Percentiles rank a stretch among this genome's conserved stretches.
Evolutionary conservation across 2,113 vertebrate genomes (phyloP).

Genomic region (Tonatia bakeri): DNA sequence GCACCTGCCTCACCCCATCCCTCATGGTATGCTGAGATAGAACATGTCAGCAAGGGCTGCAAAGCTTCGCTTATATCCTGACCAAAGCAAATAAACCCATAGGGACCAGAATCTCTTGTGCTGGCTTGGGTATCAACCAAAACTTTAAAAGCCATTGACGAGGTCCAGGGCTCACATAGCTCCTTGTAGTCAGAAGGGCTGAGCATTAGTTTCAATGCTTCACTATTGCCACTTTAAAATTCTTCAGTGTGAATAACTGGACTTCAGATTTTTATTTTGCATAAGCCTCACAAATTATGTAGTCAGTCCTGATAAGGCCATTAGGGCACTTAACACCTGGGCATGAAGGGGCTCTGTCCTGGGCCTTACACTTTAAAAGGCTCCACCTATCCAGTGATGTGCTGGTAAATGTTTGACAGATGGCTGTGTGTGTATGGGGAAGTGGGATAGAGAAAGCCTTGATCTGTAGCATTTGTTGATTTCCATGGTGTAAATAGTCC

Average conservation of each 20-base stretch:
- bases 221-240: neutral
- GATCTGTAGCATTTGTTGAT: neutral
- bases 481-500: neutral
- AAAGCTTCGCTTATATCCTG: neutral
- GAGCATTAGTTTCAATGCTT: neutral
- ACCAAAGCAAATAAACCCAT: neutral
- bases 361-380: neutral
- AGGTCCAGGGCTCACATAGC: neutral
- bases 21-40: neutral
- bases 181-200: neutral
- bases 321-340: neutral
- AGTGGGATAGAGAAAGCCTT: neutral
- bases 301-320: neutral
- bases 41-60: neutral
- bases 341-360: neutral
- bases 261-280: neutral
- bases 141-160: neutral
- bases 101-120: neutral
- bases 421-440: neutral
- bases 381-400: too few relatives aligned
- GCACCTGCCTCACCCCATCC: fast-evolving
- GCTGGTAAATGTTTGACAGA: neutral
- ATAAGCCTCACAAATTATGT: neutral
- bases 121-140: neutral
- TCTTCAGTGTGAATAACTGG: neutral